These are phyloP conservation scores for Pectinophora gossypiella DNA, from an alignment of 1,140 invertebrate genomes.

Conservation along the genomic window DNA sequence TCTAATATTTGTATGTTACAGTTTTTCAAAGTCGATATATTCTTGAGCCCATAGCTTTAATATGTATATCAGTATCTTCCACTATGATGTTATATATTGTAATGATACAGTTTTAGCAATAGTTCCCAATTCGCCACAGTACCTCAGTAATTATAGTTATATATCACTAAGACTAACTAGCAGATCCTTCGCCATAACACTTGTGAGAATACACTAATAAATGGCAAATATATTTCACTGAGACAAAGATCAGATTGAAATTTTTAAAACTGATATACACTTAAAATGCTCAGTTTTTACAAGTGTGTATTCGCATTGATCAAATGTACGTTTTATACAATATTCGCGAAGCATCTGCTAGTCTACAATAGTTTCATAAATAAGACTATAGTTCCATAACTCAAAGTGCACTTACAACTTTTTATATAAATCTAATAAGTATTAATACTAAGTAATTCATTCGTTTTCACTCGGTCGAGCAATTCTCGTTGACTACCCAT, in stretches of 20 bases:
- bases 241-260: too few relatives aligned
- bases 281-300: too few relatives aligned
- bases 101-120: conserved; percentile 60
- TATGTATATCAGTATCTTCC: conserved; percentile 70
- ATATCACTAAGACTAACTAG: conserved; percentile 16
- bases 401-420: conserved; percentile 72
- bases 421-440: conserved; percentile 62
- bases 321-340: too few relatives aligned
- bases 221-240: too few relatives aligned
- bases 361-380: conserved; percentile 38
- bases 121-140: conserved; percentile 65
- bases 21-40: conserved; percentile 44
- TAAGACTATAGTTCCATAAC: conserved; percentile 61
- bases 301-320: too few relatives aligned
- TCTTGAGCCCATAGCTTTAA: conserved; percentile 70
- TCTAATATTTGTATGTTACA: conserved; percentile 1
- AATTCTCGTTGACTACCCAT: conserved; percentile 55
- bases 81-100: conserved; percentile 57
- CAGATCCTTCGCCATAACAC: conserved; percentile 27
- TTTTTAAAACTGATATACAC: too few relatives aligned
- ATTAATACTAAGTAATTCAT: conserved; percentile 52
- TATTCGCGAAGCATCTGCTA: conserved; percentile 14
- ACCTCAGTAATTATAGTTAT: conserved; percentile 62
- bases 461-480: conserved; percentile 44
- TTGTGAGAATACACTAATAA: too few relatives aligned